These are phyloP conservation scores for Hemiscyllium ocellatum DNA, from an alignment of 2,113 vertebrate genomes.

Conservation along the genomic window DNA sequence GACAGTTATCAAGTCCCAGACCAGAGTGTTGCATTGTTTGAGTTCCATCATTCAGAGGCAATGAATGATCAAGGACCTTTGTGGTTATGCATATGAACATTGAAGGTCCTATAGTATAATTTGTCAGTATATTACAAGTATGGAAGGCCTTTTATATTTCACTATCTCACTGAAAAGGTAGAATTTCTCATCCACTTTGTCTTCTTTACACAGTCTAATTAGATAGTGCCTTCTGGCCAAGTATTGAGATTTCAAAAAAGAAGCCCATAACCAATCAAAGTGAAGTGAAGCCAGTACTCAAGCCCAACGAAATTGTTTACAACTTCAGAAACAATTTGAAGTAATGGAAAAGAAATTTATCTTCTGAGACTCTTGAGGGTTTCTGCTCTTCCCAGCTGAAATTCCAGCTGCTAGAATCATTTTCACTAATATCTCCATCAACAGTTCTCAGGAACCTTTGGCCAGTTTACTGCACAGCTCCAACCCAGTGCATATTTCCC, in stretches of 20 bases:
- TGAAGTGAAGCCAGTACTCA: not conserved
- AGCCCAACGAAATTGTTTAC: not conserved
- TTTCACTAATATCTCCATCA: not conserved
- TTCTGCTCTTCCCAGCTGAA: not conserved
- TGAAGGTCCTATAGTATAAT: not conserved
- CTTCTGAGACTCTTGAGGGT: not conserved
- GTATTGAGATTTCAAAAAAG: not conserved
- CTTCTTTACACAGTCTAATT: not conserved
- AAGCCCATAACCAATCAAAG: not conserved
- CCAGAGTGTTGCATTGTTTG: not conserved
- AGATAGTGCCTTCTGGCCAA: not conserved
- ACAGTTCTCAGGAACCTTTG: not conserved
- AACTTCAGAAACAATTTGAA: not conserved
- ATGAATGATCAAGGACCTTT: not conserved
- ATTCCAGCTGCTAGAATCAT: not conserved
- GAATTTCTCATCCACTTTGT: not conserved
- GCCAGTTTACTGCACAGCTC: not conserved
- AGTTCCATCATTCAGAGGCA: not conserved
- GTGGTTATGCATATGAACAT: not conserved
- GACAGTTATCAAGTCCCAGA: not conserved
- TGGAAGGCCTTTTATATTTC: not conserved
- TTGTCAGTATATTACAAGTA: not conserved
- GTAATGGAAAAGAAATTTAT: not conserved
- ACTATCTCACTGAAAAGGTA: not conserved
- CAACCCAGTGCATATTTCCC: not conserved